These are phyloP conservation scores for Lota lota DNA, from an alignment of 2,113 vertebrate genomes.

Conservation along the genomic window DNA sequence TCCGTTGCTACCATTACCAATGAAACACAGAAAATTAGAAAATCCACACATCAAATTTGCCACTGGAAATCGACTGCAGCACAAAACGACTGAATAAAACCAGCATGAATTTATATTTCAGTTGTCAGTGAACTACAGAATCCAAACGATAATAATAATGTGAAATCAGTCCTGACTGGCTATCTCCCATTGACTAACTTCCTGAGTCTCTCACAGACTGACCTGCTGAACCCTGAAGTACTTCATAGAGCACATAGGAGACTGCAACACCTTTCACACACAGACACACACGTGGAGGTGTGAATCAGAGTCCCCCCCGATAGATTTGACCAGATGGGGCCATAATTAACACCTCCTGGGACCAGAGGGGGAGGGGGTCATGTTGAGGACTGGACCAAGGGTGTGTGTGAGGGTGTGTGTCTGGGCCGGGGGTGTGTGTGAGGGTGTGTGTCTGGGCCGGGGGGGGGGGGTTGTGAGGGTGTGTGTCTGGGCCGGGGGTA, in stretches of 20 bases:
- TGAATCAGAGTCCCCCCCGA: slow-evolving; percentile 7
- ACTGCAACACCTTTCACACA: not conserved
- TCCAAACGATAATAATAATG: too few species aligned
- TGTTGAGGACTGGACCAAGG: not conserved
- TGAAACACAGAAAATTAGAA: not conserved
- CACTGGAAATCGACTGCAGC: too few species aligned
- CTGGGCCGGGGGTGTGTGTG: not conserved
- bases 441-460: not conserved
- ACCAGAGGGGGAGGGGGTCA: not conserved
- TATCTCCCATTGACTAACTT: too few species aligned
- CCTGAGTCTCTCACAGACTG: too few species aligned
- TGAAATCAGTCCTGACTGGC: too few species aligned
- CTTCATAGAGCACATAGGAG: not conserved
- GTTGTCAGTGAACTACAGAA: too few species aligned
- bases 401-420: not conserved
- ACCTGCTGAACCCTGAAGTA: too few species aligned
- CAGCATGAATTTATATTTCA: too few species aligned
- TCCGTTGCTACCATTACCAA: not conserved
- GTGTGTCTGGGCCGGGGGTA: not conserved
- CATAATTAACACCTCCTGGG: slow-evolving; percentile 19
- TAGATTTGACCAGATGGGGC: not conserved
- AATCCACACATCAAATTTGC: too few species aligned
- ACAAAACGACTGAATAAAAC: too few species aligned
- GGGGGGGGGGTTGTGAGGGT: too few species aligned
- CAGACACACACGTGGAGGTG: slow-evolving; percentile 7